A percentile compares a stretch with the other conserved stretches of the same genome.
Conservation (phyloP, 2,797 vertebrate genomes). For the Amniataba percoides region DNA sequence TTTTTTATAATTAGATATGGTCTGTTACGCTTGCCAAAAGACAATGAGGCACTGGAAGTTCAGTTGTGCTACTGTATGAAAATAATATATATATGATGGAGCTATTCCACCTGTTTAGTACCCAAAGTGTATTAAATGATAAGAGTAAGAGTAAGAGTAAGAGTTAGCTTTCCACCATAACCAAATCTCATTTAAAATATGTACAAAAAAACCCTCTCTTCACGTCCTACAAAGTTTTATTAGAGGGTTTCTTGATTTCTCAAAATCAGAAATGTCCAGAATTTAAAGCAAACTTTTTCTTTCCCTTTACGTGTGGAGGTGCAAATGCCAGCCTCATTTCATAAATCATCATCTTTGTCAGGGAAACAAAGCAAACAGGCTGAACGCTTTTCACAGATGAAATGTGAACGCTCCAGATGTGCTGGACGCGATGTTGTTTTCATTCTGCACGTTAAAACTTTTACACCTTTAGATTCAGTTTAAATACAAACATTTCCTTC, state of each 20-base stretch:
- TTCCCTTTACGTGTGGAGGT: not conserved
- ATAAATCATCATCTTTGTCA: slow-evolving; percentile 25
- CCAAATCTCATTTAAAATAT: slow-evolving; percentile 11
- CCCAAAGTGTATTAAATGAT: not conserved
- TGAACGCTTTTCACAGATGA: slow-evolving; percentile 51
- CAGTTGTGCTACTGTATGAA: not conserved
- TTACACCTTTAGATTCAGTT: slow-evolving; percentile 43
- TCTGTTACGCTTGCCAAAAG: not conserved
- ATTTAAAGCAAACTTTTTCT: not conserved
- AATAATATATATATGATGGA: not conserved
- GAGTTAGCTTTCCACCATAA: not conserved
- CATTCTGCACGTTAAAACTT: slow-evolving; percentile 46
- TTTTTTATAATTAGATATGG: slow-evolving; percentile 17
- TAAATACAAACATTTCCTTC: slow-evolving; percentile 55
- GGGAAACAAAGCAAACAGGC: slow-evolving; percentile 41
- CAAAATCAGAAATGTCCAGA: not conserved
- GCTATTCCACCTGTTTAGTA: not conserved
- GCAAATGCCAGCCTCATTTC: not conserved
- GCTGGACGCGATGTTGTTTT: slow-evolving; percentile 52
- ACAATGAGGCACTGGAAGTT: not conserved
- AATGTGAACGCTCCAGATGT: slow-evolving; percentile 58
- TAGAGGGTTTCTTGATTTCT: not conserved
- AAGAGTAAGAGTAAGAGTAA: too few relatives aligned
- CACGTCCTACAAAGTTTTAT: not conserved
- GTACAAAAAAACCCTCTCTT: not conserved